Conservation (phyloP, 2,797 vertebrate genomes). For the Cuniculus paca region DNA sequence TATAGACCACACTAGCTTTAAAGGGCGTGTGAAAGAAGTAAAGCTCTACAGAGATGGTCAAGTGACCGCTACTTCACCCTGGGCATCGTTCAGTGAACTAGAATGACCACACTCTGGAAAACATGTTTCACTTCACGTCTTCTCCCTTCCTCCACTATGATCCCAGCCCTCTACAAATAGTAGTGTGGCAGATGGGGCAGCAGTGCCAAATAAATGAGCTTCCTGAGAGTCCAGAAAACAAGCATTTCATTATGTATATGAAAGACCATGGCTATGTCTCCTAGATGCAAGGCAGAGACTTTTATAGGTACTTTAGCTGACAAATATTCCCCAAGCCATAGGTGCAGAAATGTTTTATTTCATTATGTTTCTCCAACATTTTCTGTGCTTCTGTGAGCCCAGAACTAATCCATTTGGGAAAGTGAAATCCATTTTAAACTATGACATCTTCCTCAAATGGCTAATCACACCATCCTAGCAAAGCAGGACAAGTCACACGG, state of each 20-base stretch:
- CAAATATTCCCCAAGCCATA: conserved; percentile 6
- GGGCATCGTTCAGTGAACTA: background rate
- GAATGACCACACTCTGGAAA: background rate
- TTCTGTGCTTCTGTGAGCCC: background rate
- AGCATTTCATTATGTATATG: background rate
- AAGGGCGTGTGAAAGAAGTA: background rate
- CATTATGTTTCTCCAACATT: conserved; percentile 44
- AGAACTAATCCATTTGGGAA: background rate
- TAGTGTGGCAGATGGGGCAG: background rate
- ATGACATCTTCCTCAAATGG: background rate
- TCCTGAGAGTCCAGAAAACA: background rate
- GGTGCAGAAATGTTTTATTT: conserved; percentile 10
- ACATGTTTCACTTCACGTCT: background rate
- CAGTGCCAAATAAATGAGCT: background rate
- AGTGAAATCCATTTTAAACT: conserved; percentile 30
- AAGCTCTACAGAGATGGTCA: background rate
- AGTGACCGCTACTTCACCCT: background rate
- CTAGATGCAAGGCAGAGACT: background rate
- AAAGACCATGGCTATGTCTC: background rate
- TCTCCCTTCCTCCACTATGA: background rate
- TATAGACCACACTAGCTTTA: conserved; percentile 47
- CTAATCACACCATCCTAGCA: background rate
- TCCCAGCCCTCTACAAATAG: background rate
- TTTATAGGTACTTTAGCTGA: background rate
- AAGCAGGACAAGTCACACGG: background rate